Base-by-base conservation (phyloP, 23 tunicate genomes). In the Styela clava region DNA sequence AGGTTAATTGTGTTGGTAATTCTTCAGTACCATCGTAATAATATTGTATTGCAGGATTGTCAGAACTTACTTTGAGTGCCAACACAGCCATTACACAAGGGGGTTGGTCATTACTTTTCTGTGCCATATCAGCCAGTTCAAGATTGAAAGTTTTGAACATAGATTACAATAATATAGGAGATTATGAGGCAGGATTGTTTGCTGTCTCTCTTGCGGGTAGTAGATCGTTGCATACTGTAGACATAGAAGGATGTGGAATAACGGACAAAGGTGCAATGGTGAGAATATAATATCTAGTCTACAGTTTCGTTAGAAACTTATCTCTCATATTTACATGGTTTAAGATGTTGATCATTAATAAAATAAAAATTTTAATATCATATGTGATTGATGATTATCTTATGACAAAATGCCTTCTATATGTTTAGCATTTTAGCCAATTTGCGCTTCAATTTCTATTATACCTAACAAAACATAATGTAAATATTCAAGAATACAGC, bases 131-230 rank as follows among this genome's bases (percentile, higher is more conserved):
- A 21, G 81, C 90, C 21, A 86, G 90, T 62, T 86, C 90, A 12
- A 44, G 79, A 27, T 52, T 86, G 2, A 61, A 64, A 62, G 64
- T 80, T 9, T 62, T 86, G 2, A 86, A 69, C 26, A 29, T 86
- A 2, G 90, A 86, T 74, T 86, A 86, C 73, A 86, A 86, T 74
- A 85, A 85, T 62, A 81, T 86, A 29, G 85, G 90, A 0, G 90
- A 86, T 51, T 69, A 33, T 26, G 90, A 69, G 21, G 90, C 90
- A 9, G 85, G 78, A 25, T 33, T 86, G 74, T 62, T 81, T 0
- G 62, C 85, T 73, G 90, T 78, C 24, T 71, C 68, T 16, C 28
- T 86, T 18, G 85, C 85, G 26, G 90, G 85, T 20, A 86, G 79
- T 36, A 72, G 85, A 23, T 33, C 81, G 0, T 37, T 86, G 19